phyloP scores from a whole-genome alignment of 2,113 vertebrate species.

The Gymnarchus niloticus region DNA sequence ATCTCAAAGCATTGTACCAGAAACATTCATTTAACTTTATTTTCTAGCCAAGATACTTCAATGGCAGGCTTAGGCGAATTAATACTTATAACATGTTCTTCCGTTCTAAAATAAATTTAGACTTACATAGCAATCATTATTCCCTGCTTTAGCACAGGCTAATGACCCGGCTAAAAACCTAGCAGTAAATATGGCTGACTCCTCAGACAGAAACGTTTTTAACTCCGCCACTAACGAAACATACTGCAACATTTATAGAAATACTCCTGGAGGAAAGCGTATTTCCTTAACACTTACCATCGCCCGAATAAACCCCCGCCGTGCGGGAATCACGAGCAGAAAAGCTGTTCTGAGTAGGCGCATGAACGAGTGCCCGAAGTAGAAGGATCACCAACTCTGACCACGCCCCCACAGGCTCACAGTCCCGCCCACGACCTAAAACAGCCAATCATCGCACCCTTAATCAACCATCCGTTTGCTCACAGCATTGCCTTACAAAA shows the following conservation, averaged over 20 bases:
- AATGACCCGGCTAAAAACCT: neutral
- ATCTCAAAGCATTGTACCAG: too few species aligned
- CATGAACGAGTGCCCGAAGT: constrained; percentile 5
- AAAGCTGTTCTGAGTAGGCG: constrained; percentile 14
- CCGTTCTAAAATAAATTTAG: neutral
- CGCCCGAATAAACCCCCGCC: constrained; percentile 32
- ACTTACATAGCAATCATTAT: neutral
- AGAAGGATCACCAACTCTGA: too few species aligned
- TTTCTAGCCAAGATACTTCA: neutral
- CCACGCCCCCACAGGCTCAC: neutral
- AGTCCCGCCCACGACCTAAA: neutral
- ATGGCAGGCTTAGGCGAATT: neutral
- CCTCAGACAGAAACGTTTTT: neutral
- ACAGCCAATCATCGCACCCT: neutral
- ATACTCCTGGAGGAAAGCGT: too few species aligned
- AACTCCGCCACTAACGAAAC: neutral
- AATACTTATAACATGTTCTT: neutral
- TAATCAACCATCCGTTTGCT: neutral
- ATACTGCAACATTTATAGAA: neutral
- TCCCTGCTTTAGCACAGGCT: neutral
- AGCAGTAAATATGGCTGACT: neutral
- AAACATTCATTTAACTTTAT: too few species aligned
- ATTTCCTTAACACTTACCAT: constrained; percentile 65
- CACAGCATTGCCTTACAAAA: neutral
- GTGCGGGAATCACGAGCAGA: constrained; percentile 32